Evolutionary conservation across 2,888 invertebrate species (phyloP), one percentile per base, ranked within the genome.

Genomic region (Ormyrus nitidulus): DNA sequence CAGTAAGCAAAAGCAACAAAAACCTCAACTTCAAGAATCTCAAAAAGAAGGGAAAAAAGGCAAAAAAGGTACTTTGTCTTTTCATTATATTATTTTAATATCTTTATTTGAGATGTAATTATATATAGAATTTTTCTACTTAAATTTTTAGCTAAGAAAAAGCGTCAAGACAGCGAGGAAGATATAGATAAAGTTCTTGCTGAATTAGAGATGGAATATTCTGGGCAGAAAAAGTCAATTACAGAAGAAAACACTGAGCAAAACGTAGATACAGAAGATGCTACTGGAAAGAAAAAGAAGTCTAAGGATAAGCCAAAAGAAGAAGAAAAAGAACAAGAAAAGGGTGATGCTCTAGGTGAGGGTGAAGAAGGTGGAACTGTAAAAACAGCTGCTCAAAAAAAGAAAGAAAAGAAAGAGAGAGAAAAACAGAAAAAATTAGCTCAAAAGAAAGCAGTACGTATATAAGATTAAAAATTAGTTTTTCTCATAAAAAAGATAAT

Each of bases 381-480:
- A 11, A 96, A 96, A 91, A 94, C 95, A 11, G 95, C 96, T 5
- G 96, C 96, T 2, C 96, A 97, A 88, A 97, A 97, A 91, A 97
- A 96, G 87, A 96, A 96, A 86, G 97, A 97, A 85, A 97, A 97
- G 86, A 96, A 96, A 86, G 96, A 96, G 90, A 93, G 95, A 13
- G 95, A 95, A 86, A 94, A 94, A 85, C 93, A 94, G 84, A 96
- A 96, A 87, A 95, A 95, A 84, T 91, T 93, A 84, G 95, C 95
- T 79, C 93, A 94, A 58, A 94, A 94, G 86, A 93, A 93, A 86
- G 92, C 85, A 46, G 90, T 90, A 85, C 81, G 85, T 83, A 77
- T n/a, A 51, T 59, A 0, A 51, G 7, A 66, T 11, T 65, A 54
- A 44, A 44, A 72, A 51, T 44, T 54, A n/a, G 62, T 65, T 13